Conservation (phyloP, 2,113 vertebrate species). For the Sinocyclocheilus grahami region DNA sequence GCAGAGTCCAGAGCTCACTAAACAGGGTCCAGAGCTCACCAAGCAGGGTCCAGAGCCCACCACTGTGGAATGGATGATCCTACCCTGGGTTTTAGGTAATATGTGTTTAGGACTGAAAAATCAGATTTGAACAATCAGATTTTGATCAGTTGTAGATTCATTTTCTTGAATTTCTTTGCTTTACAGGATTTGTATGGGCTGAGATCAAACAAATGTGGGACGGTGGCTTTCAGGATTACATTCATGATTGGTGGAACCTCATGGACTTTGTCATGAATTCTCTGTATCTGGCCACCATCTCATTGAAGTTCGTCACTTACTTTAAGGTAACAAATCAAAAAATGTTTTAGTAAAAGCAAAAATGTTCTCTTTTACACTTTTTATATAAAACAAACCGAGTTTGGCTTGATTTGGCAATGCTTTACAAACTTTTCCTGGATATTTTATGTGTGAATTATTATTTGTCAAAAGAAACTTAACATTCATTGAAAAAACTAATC, state of each 20-base stretch:
- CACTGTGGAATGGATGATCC: constrained; percentile 98
- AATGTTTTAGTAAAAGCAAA: neutral
- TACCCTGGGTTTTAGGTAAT: constrained; percentile 95
- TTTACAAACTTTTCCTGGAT: too few species aligned
- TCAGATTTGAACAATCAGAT: neutral
- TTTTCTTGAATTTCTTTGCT: neutral
- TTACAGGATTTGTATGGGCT: constrained; percentile 96
- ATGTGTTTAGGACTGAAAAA: neutral
- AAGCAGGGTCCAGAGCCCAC: constrained; percentile 73
- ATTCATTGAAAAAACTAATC: too few species aligned
- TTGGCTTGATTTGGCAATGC: too few species aligned
- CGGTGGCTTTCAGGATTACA: constrained; percentile 95
- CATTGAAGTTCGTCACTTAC: constrained; percentile 95
- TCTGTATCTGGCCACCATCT: constrained; percentile 97
- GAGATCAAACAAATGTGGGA: constrained; percentile 99
- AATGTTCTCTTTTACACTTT: neutral
- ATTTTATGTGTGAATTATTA: too few species aligned
- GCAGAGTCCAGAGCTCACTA: constrained; percentile 75
- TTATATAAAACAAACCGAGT: neutral
- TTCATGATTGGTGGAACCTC: constrained; percentile 99
- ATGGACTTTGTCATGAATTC: constrained; percentile 99
- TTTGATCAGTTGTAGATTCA: neutral
- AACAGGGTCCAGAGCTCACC: constrained; percentile 67
- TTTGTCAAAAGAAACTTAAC: too few species aligned
- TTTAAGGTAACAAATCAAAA: constrained; percentile 83